Evolutionary conservation across 2,797 vertebrate genomes (phyloP).

Genomic region (Liasis olivaceus): DNA sequence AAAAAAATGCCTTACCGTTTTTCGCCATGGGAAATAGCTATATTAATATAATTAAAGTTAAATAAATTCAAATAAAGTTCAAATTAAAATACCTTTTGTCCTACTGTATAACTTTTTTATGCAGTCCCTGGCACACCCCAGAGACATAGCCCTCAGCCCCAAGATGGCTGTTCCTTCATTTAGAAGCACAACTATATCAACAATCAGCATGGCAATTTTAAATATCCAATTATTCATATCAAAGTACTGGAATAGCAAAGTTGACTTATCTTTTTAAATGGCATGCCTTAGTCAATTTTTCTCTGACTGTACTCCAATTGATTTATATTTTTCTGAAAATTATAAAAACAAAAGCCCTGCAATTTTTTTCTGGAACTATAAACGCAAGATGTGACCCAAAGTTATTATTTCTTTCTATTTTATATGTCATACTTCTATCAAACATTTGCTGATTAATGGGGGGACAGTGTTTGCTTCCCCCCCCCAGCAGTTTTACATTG

Average conservation of each 20-base stretch:
- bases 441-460: not conserved
- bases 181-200: not conserved
- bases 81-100: not conserved
- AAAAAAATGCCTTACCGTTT: not conserved
- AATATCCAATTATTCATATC: not conserved
- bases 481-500: not conserved
- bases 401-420: not conserved
- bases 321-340: not conserved
- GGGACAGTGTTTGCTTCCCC: not conserved
- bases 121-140: not conserved
- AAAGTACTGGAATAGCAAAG: not conserved
- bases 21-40: not conserved
- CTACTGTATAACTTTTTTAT: not conserved
- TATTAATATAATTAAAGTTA: not conserved
- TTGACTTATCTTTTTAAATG: not conserved
- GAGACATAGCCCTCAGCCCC: not conserved
- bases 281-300: not conserved
- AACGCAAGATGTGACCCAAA: not conserved
- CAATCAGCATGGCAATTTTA: not conserved
- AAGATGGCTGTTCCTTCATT: not conserved
- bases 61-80: not conserved
- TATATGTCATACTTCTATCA: not conserved
- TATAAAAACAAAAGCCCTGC: not conserved
- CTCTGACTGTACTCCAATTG: not conserved
- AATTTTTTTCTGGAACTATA: not conserved